phyloP scores from a whole-genome alignment of 35 echinoderm and acorn worm species.

The Ophioderma brevispina region DNA sequence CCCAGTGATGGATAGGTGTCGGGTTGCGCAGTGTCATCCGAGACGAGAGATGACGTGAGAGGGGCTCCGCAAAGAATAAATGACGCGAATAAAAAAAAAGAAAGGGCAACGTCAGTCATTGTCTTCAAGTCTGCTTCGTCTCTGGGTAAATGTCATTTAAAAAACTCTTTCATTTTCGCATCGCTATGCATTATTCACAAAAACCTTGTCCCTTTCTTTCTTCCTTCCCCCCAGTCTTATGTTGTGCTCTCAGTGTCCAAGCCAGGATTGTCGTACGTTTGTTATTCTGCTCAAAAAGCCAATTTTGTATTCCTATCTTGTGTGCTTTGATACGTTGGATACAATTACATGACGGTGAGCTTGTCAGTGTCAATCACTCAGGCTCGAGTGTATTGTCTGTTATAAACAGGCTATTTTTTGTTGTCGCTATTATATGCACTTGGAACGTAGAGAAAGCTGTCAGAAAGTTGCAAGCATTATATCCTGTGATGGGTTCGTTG shows the following conservation, averaged over 20 bases:
- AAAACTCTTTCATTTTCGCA: neutral
- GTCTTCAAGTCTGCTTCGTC: neutral
- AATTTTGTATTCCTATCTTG: conserved; percentile 1
- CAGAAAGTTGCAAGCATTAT: too few species aligned
- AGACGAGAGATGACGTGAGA: conserved; percentile 1
- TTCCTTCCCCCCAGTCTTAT: too few species aligned
- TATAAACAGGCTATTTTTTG: neutral
- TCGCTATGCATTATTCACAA: neutral
- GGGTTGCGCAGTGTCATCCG: neutral
- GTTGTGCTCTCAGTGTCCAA: neutral
- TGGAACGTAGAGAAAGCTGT: too few species aligned
- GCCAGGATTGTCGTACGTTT: neutral
- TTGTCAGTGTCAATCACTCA: conserved; percentile 4
- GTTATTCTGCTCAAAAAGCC: conserved; percentile 10
- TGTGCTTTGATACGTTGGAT: neutral
- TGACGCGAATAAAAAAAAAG: neutral
- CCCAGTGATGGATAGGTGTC: neutral
- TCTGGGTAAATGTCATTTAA: neutral
- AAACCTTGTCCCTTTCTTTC: neutral
- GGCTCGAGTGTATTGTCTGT: neutral
- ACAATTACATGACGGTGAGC: neutral
- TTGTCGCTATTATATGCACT: too few species aligned
- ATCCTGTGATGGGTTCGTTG: too few species aligned
- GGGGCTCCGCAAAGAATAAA: neutral
- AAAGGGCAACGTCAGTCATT: neutral